phyloP scores from a whole-genome alignment of 1,140 invertebrate genomes.

The Magallana ariakensis region DNA sequence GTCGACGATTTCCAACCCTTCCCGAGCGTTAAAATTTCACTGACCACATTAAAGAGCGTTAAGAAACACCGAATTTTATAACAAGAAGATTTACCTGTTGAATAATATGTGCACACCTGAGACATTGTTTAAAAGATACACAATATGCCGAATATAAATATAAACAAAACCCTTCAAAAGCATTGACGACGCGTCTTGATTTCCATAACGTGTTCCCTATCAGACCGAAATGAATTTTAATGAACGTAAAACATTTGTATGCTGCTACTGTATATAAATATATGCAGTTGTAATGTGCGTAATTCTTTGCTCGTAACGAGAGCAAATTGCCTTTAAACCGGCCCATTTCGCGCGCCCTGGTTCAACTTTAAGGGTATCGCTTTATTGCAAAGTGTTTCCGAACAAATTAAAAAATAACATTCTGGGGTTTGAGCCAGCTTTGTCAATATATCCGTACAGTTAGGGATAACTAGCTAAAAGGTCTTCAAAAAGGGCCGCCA shows the following conservation, averaged over 20 bases:
- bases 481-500: not conserved
- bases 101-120: not conserved
- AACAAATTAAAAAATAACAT: conserved; percentile 30
- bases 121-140: not conserved
- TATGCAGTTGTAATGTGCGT: not conserved
- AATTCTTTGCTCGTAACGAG: not conserved
- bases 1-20: not conserved
- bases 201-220: conserved; percentile 17
- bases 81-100: not conserved
- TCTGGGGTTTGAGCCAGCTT: not conserved
- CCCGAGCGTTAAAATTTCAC: not conserved
- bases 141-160: not conserved
- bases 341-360: not conserved
- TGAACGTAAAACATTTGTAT: not conserved
- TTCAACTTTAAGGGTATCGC: not conserved
- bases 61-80: not conserved
- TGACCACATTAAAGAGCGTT: not conserved
- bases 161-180: conserved; percentile 30
- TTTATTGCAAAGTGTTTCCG: not conserved
- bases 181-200: not conserved
- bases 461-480: not conserved
- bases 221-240: conserved; percentile 8
- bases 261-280: not conserved
- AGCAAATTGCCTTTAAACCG: conserved; percentile 20
- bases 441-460: not conserved